Evolutionary conservation across 2,113 vertebrate genomes (phyloP).

Genomic region (Tretioscincus oriximinensis): DNA sequence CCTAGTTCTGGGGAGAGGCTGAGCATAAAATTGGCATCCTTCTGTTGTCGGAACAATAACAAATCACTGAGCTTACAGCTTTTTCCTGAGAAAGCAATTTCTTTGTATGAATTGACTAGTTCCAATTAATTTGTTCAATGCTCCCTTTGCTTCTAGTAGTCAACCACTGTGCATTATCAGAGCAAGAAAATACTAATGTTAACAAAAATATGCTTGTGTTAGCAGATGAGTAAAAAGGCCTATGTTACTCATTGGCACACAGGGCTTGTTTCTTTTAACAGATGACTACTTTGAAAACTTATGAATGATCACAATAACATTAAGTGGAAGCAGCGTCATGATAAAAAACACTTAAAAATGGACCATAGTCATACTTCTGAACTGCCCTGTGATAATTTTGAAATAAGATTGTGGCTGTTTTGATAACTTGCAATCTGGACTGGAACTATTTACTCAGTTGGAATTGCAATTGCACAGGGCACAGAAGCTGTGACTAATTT

Average conservation of each 20-base stretch:
- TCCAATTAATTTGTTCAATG: not conserved
- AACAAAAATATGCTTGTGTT: not conserved
- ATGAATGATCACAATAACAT: not conserved
- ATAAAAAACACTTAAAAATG: not conserved
- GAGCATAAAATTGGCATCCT: too few species aligned
- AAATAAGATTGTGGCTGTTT: not conserved
- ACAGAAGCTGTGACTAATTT: not conserved
- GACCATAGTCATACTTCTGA: too few species aligned
- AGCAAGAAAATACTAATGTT: not conserved
- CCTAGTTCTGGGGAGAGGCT: too few species aligned
- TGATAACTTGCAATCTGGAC: not conserved
- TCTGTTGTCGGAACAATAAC: too few species aligned
- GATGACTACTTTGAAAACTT: not conserved
- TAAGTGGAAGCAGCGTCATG: not conserved
- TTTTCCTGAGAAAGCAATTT: not conserved
- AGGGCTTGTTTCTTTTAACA: not conserved
- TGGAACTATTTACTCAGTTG: not conserved
- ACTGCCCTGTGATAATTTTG: not conserved
- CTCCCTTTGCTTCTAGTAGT: not conserved
- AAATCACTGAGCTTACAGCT: too few species aligned
- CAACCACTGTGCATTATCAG: not conserved
- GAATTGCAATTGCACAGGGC: not conserved
- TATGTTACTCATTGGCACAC: not conserved
- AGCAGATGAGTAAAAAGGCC: not conserved
- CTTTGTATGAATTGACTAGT: not conserved